Evolutionary conservation across 2,888 invertebrate genomes (phyloP).

Genomic region (Pecten maximus): DNA sequence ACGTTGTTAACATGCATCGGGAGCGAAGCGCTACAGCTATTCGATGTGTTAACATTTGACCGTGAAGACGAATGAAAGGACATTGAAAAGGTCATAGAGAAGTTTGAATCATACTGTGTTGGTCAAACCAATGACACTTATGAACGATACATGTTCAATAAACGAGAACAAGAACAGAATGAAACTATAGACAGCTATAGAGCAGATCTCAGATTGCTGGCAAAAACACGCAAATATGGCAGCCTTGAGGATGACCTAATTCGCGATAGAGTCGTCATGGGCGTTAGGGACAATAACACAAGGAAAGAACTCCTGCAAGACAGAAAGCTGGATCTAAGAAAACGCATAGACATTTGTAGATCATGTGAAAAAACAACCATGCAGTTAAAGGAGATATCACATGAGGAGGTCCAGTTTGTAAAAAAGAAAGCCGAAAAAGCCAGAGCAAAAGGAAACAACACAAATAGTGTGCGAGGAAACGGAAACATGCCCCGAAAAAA

Average conservation of each 20-base stretch:
- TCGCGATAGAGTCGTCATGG: conserved; percentile 33
- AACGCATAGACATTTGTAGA: neutral
- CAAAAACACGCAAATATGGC: conserved; percentile 46
- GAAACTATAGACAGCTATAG: conserved; percentile 47
- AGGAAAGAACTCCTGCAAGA: conserved; percentile 43
- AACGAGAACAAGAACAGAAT: conserved; percentile 47
- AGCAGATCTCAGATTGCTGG: conserved; percentile 23
- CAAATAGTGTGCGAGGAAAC: too few species aligned
- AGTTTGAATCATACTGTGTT: conserved; percentile 53
- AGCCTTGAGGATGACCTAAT: conserved; percentile 39
- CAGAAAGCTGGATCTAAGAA: neutral
- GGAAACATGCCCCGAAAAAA: too few species aligned
- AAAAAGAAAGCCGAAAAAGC: too few species aligned
- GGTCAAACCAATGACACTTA: conserved; percentile 54
- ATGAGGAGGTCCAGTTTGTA: neutral
- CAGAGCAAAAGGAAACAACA: too few species aligned
- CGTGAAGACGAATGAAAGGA: conserved; percentile 46
- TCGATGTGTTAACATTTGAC: conserved; percentile 49
- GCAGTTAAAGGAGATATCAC: neutral
- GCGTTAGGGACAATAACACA: neutral
- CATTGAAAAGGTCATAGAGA: conserved; percentile 48
- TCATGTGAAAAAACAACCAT: neutral
- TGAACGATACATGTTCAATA: conserved; percentile 59
- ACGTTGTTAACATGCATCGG: conserved; percentile 52
- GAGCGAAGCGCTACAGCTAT: conserved; percentile 50